Evolutionary conservation across 2,888 invertebrate species (phyloP).

Genomic region (Platycnemis pennipes): DNA sequence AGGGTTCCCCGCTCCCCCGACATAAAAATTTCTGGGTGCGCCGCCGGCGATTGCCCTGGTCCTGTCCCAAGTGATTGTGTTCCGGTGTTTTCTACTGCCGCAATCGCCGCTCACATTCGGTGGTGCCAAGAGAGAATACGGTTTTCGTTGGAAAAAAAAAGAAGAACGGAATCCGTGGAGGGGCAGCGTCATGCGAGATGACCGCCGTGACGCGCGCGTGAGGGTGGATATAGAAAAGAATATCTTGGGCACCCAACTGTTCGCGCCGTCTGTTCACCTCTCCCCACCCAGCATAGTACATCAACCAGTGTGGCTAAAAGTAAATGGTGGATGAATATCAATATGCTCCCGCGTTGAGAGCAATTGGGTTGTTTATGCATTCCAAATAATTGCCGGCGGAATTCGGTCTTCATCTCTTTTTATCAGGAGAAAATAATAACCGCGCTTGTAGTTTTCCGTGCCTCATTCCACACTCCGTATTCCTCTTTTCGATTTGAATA

Average conservation of each 20-base stretch:
- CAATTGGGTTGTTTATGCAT: conserved; percentile 46
- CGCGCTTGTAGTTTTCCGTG: background rate
- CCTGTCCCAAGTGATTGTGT: too few species aligned
- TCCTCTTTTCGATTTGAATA: background rate
- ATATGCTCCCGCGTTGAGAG: background rate
- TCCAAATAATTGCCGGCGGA: background rate
- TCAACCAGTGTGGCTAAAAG: background rate
- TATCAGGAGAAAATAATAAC: background rate
- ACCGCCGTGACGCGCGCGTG: background rate
- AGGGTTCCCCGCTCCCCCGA: too few species aligned
- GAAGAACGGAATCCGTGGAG: background rate
- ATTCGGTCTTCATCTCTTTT: too few species aligned
- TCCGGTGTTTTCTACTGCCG: too few species aligned
- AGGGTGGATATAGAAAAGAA: background rate
- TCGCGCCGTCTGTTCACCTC: background rate
- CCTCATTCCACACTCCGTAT: too few species aligned
- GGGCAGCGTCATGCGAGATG: background rate
- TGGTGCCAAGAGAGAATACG: too few species aligned
- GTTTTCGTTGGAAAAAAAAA: too few species aligned
- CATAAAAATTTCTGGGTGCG: too few species aligned
- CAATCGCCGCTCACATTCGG: too few species aligned
- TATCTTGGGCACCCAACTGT: background rate
- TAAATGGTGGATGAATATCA: conserved; percentile 30
- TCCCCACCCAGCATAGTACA: background rate
- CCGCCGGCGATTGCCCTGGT: too few species aligned